Evolutionary conservation across 53 echinoderm and acorn worm species (phyloP).

Genomic region (Echinarachnius parma): DNA sequence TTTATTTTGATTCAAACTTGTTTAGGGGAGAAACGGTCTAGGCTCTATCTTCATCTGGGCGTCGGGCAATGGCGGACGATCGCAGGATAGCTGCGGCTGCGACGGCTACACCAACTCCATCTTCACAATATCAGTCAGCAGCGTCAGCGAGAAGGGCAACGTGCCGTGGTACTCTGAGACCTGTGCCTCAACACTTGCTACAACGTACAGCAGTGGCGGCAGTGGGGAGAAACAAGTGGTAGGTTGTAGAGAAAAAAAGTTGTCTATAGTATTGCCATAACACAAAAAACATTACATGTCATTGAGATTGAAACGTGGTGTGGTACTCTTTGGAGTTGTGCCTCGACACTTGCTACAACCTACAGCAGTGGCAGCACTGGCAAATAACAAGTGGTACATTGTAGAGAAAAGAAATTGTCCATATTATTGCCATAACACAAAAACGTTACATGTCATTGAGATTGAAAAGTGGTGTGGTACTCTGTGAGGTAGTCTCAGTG

Average conservation of each 20-base stretch:
- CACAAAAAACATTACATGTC: too few species aligned
- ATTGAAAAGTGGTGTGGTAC: too few species aligned
- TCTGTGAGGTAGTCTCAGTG: too few species aligned
- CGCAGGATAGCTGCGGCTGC: constrained; percentile 79
- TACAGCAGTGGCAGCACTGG: constrained; percentile 68
- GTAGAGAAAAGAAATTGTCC: too few species aligned
- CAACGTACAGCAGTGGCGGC: constrained; percentile 78
- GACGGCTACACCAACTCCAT: constrained; percentile 89
- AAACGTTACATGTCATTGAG: too few species aligned
- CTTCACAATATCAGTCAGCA: constrained; percentile 85
- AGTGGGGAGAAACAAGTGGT: constrained; percentile 72
- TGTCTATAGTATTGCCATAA: too few species aligned
- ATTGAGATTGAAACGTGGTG: too few species aligned
- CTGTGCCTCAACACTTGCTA: constrained; percentile 72
- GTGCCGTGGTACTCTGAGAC: constrained; percentile 80
- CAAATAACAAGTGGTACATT: constrained; percentile 77
- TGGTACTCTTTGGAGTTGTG: too few species aligned
- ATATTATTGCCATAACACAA: too few species aligned
- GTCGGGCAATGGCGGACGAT: constrained; percentile 83
- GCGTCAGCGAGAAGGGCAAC: constrained; percentile 55
- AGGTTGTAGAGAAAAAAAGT: too few species aligned
- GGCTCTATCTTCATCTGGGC: constrained; percentile 94
- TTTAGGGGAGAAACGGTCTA: constrained; percentile 64
- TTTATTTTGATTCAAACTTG: too few species aligned
- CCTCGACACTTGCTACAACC: constrained; percentile 76